A percentile compares a stretch with the other conserved stretches of the same genome.
phyloP scores from a whole-genome alignment of 2,113 vertebrate genomes.

The Orcinus orca region DNA sequence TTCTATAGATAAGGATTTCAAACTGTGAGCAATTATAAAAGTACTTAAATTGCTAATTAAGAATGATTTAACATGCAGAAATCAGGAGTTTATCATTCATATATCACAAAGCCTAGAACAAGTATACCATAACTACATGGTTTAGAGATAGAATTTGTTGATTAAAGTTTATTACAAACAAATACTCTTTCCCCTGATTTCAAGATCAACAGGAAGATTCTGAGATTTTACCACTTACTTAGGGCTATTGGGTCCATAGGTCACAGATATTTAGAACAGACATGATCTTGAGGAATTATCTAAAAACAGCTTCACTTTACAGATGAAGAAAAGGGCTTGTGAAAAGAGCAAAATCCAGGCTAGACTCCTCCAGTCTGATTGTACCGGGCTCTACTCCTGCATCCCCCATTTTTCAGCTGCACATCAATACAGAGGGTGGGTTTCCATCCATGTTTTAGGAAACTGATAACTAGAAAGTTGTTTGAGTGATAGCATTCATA shows the following conservation, averaged over 20 bases:
- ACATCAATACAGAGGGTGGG: neutral
- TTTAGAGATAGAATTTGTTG: neutral
- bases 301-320: constrained; percentile 22
- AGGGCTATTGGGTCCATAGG: neutral
- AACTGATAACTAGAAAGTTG: neutral
- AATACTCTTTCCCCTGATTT: constrained; percentile 9
- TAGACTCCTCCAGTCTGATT: neutral
- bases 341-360: neutral
- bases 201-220: neutral
- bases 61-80: neutral
- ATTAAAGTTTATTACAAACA: constrained; percentile 1
- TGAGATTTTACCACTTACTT: constrained; percentile 12
- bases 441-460: neutral
- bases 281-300: neutral
- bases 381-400: neutral
- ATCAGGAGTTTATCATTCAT: neutral
- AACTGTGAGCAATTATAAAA: constrained; percentile 13
- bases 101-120: constrained; percentile 2
- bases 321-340: neutral
- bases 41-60: constrained; percentile 30
- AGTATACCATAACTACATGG: neutral
- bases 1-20: neutral
- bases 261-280: constrained; percentile 2
- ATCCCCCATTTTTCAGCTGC: neutral
- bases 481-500: neutral